These are phyloP conservation scores for Columba janthina DNA, from an alignment of 2,113 vertebrate species.

Conservation along the genomic window DNA sequence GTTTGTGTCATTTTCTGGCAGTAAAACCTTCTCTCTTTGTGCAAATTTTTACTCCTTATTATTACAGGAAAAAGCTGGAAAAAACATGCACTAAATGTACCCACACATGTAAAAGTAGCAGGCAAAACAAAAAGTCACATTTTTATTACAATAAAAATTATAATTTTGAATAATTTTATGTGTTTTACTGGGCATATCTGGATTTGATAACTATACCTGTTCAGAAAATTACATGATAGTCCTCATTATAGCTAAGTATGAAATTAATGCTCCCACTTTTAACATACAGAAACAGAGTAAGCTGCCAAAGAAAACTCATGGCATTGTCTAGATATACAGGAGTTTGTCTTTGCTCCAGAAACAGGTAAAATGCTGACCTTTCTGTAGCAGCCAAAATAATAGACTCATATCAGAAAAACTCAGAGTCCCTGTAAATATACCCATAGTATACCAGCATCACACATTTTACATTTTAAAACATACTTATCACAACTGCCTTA, in stretches of 20 bases:
- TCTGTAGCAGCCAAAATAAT: not conserved
- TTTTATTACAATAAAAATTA: not conserved
- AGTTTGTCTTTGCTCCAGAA: not conserved
- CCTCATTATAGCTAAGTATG: not conserved
- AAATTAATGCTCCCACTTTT: not conserved
- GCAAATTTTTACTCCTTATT: not conserved
- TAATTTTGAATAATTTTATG: not conserved
- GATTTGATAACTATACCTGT: not conserved
- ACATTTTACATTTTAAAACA: not conserved
- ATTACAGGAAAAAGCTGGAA: not conserved
- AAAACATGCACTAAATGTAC: not conserved
- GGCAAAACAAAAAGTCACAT: not conserved
- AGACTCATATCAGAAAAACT: not conserved
- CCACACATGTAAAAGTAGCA: not conserved
- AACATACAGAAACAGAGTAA: not conserved
- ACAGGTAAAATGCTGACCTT: not conserved
- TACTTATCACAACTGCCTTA: conserved; percentile 13
- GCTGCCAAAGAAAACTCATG: not conserved
- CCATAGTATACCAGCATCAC: not conserved
- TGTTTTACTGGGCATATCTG: not conserved
- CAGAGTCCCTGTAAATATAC: not conserved
- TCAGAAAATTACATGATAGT: not conserved
- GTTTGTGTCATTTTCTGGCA: not conserved
- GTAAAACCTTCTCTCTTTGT: not conserved
- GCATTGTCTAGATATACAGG: not conserved